Conservation (phyloP, 2,113 vertebrate species). For the Sebastes fasciatus region DNA sequence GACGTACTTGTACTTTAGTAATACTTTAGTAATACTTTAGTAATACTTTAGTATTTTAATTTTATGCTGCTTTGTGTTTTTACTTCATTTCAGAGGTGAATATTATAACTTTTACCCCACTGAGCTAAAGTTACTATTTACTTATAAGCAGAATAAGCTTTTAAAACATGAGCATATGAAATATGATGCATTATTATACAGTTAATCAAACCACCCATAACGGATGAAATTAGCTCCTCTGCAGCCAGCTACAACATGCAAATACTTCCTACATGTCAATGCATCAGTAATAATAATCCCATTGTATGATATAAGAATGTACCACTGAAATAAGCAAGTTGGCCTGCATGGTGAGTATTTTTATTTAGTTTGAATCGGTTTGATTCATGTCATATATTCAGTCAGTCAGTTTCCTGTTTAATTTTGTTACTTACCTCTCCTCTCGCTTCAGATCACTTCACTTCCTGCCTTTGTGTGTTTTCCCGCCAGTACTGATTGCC, state of each 20-base stretch:
- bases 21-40: no score
- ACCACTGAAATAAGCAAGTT: not conserved
- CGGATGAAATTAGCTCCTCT: not conserved
- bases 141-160: not conserved
- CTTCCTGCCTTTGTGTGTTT: not conserved
- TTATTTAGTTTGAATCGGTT: not conserved
- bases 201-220: not conserved
- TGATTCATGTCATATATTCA: not conserved
- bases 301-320: not conserved
- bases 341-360: no score
- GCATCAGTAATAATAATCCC: no score
- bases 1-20: not conserved
- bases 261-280: constrained; percentile 2
- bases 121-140: not conserved
- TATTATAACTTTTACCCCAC: not conserved
- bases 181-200: not conserved
- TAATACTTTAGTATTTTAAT: no score
- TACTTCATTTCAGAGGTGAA: not conserved
- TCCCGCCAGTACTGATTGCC: not conserved
- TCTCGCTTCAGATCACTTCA: not conserved
- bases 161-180: not conserved
- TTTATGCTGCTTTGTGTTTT: not conserved
- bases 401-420: not conserved
- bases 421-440: not conserved
- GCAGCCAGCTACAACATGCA: not conserved